phyloP scores from a whole-genome alignment of 2,888 invertebrate species.

The Plemyria rubiginata region DNA sequence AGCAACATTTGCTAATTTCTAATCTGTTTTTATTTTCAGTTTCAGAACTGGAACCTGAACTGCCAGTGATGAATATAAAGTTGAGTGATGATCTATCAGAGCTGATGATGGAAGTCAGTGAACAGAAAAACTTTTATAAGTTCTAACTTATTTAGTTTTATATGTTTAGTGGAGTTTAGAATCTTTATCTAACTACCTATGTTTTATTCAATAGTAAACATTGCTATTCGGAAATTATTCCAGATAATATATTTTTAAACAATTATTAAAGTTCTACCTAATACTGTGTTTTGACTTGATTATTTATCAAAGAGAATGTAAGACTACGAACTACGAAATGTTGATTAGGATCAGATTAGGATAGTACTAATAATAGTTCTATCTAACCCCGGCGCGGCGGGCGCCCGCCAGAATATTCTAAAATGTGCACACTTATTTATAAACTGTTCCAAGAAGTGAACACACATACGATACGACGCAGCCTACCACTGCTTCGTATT shows the following conservation, averaged over 20 bases:
- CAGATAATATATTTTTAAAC: neutral
- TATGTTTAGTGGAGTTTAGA: neutral
- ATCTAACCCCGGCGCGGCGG: too few relatives aligned
- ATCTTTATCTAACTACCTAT: neutral
- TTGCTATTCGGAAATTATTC: neutral
- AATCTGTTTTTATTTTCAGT: constrained; percentile 9
- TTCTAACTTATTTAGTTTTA: constrained; percentile 7
- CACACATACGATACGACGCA: too few relatives aligned
- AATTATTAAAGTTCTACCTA: neutral
- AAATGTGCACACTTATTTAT: too few relatives aligned
- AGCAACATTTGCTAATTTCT: neutral
- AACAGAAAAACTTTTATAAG: constrained; percentile 45
- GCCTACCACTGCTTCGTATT: too few relatives aligned
- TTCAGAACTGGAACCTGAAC: constrained; percentile 40
- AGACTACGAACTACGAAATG: too few relatives aligned
- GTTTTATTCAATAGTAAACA: neutral
- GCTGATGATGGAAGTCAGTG: constrained; percentile 58
- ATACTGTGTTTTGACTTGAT: neutral
- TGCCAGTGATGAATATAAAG: constrained; percentile 57
- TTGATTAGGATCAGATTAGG: too few relatives aligned
- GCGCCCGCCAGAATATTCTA: too few relatives aligned
- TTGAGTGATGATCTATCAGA: constrained; percentile 62
- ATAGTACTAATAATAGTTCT: too few relatives aligned
- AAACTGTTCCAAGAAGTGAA: too few relatives aligned
- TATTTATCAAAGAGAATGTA: too few relatives aligned